Evolutionary conservation across 2,113 vertebrate species (phyloP), one percentile per base, ranked within the genome.

Genomic region (Orycteropus afer): DNA sequence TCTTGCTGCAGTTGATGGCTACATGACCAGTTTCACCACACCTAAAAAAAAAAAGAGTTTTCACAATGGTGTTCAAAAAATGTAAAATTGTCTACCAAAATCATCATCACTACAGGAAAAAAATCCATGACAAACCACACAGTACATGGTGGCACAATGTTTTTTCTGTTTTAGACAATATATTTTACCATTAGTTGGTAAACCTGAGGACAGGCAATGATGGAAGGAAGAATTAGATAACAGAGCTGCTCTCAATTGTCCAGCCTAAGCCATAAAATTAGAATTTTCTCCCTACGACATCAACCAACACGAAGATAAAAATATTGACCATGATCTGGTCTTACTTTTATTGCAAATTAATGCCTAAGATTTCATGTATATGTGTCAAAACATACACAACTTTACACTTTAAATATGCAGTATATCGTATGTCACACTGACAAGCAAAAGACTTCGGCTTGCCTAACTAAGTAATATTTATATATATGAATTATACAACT

Each of bases 21-120:
- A 99, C 99, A 0, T 99, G 99, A 98, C 99, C 99, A 95, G 99
- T 99, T 98, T 99, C 99, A 84, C 99, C 99, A 99, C 99, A 99
- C 99, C 99, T 99, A 91, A 7, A 95, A 91, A 77, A 83, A 71
- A 42, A 85, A 42, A 82, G 23, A 34, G 2, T 96, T 37, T 32
- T 47, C 34, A 74, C 42, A 63, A 49, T 34, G 20, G 7, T 34
- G 20, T 20, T 79, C 76, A 86, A 14, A 83, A 45, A 78, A 77
- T 12, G 12, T 23, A 40, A 55, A 84, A 49, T 27, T 37, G 15
- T 7, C 23, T 47, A 74, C 45, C 51, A 42, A 82, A 76, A n/a
- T 55, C 78, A 73, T 0, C 79, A 65, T 40, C 49, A 81, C 0
- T 82, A 49, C 42, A 20, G 1, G 85, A 69, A n/a, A 88, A 59